phyloP scores from a whole-genome alignment of 2,113 vertebrate species.

The Axis porcinus region DNA sequence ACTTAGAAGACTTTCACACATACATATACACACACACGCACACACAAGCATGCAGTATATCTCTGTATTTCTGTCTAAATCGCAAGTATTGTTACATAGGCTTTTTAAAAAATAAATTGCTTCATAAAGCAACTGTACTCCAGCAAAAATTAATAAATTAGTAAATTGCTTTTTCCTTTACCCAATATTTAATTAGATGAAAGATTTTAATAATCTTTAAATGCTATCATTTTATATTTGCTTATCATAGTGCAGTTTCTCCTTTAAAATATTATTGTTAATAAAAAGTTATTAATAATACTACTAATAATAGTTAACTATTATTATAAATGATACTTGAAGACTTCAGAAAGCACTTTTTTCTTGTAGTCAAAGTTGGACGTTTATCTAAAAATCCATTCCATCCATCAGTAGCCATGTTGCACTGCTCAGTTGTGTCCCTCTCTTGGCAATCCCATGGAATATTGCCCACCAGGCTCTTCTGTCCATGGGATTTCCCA shows the following conservation, averaged over 20 bases:
- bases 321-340: neutral
- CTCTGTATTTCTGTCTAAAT: neutral
- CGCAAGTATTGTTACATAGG: neutral
- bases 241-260: neutral
- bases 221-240: neutral
- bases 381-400: neutral
- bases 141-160: neutral
- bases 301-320: neutral
- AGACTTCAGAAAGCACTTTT: neutral
- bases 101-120: neutral
- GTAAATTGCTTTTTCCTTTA: neutral
- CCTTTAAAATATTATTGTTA: neutral
- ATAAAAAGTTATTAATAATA: neutral
- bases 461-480: neutral
- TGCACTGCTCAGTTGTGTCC: neutral
- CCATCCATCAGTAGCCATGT: neutral
- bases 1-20: neutral
- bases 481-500: neutral
- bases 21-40: neutral
- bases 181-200: neutral
- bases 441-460: neutral
- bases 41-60: rapidly evolving
- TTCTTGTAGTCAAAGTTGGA: neutral
- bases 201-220: neutral
- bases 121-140: neutral